phyloP scores from a whole-genome alignment of 1,140 invertebrate species.

The Hestina assimilis region DNA sequence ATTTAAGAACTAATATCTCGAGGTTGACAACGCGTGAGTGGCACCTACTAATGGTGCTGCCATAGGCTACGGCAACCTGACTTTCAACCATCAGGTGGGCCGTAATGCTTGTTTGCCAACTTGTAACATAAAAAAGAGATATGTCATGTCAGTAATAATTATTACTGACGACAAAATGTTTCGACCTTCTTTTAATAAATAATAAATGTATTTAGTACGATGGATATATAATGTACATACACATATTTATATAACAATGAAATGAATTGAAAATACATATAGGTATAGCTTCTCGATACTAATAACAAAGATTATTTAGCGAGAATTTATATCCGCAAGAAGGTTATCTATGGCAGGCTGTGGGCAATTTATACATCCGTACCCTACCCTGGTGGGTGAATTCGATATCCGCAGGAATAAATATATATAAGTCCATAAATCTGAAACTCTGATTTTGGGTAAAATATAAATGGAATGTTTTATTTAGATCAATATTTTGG shows the following conservation, averaged over 20 bases:
- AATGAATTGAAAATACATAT: not conserved
- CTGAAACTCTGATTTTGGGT: not conserved
- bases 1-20: too few species aligned
- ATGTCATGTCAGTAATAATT: too few species aligned
- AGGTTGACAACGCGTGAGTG: too few species aligned
- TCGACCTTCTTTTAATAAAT: too few species aligned
- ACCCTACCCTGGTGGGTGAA: conserved; percentile 37
- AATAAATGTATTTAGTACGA: not conserved
- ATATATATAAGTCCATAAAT: conserved; percentile 33
- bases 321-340: conserved; percentile 28
- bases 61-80: too few species aligned
- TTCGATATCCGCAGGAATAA: conserved; percentile 49
- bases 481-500: too few species aligned
- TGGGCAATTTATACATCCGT: conserved; percentile 52
- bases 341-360: conserved; percentile 53
- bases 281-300: conserved; percentile 4
- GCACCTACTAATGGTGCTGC: too few species aligned
- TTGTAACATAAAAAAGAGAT: too few species aligned
- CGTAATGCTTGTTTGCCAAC: too few species aligned
- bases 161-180: too few species aligned
- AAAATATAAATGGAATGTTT: too few species aligned
- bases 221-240: not conserved
- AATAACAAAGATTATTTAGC: conserved; percentile 65
- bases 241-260: not conserved
- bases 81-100: too few species aligned